A percentile compares a stretch with the other conserved stretches of the same genome.
Evolutionary conservation across 2,113 vertebrate genomes (phyloP).

Genomic region (Menidia beryllina): DNA sequence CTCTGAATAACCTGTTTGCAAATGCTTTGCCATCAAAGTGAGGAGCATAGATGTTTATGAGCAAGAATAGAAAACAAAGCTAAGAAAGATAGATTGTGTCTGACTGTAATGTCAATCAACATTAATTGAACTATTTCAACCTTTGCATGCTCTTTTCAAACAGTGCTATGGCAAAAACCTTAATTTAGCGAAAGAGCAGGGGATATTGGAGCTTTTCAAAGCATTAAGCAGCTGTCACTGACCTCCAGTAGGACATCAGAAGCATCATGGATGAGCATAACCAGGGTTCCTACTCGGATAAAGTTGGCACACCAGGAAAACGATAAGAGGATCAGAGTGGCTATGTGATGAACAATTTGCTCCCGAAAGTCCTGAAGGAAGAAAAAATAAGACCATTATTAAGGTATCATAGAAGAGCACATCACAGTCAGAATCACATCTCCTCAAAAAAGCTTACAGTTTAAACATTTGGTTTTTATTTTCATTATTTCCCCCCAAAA

Average conservation of each 20-base stretch:
- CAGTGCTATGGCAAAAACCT: too few species aligned
- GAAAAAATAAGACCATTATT: not conserved
- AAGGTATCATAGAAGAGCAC: not conserved
- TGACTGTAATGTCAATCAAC: too few species aligned
- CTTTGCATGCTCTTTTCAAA: too few species aligned
- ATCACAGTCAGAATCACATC: not conserved
- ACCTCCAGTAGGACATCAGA: conserved; percentile 96
- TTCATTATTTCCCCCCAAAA: too few species aligned
- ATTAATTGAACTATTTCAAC: too few species aligned
- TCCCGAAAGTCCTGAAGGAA: conserved; percentile 90
- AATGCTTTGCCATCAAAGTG: too few species aligned
- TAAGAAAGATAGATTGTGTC: too few species aligned
- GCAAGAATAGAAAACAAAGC: too few species aligned
- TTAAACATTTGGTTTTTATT: not conserved
- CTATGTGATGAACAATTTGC: conserved; percentile 92
- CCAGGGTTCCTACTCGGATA: conserved; percentile 89
- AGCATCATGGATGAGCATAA: conserved; percentile 90
- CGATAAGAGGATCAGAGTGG: conserved; percentile 88
- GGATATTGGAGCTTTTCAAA: not conserved
- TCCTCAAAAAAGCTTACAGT: not conserved
- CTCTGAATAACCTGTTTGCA: too few species aligned
- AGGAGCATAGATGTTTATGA: too few species aligned
- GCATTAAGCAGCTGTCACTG: conserved; percentile 22
- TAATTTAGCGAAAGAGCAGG: too few species aligned
- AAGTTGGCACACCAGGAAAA: conserved; percentile 95